phyloP scores from a whole-genome alignment of 1,140 invertebrate species.

The Aphidius gifuensis region DNA sequence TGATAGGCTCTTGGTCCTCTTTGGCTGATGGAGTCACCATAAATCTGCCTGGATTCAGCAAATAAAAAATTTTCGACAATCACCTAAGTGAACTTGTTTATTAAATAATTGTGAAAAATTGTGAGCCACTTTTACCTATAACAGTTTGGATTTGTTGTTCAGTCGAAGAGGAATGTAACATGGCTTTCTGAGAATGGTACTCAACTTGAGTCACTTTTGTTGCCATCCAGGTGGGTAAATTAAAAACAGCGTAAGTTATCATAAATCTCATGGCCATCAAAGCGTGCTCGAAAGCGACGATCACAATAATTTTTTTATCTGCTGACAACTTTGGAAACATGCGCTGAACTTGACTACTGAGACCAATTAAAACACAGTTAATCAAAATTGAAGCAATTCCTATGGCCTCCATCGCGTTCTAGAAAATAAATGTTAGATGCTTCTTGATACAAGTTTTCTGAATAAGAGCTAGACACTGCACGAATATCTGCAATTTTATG shows the following conservation, averaged over 20 bases:
- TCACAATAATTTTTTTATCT: constrained; percentile 80
- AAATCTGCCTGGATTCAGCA: constrained; percentile 46
- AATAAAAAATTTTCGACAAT: no score
- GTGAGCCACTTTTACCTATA: constrained; percentile 42
- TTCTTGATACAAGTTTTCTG: no score
- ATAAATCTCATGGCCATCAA: constrained; percentile 79
- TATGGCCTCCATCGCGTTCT: constrained; percentile 91
- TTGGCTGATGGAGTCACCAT: constrained; percentile 53
- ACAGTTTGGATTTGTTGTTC: constrained; percentile 49
- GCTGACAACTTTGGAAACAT: constrained; percentile 83
- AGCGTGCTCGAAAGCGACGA: constrained; percentile 86
- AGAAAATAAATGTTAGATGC: constrained; percentile 24
- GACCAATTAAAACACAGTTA: constrained; percentile 90
- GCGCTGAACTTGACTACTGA: constrained; percentile 85
- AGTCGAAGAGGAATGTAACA: constrained; percentile 55
- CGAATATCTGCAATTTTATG: no score
- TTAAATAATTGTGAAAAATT: no score
- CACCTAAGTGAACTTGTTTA: no score
- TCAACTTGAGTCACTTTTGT: constrained; percentile 85
- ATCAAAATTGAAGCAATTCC: constrained; percentile 90
- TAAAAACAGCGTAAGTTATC: constrained; percentile 83
- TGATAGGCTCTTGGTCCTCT: constrained; percentile 21
- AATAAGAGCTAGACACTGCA: no score
- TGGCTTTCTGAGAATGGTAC: constrained; percentile 71
- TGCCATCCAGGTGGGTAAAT: constrained; percentile 87